Base-by-base conservation (phyloP, 2,888 invertebrate species). In the Trisateles emortualis region DNA sequence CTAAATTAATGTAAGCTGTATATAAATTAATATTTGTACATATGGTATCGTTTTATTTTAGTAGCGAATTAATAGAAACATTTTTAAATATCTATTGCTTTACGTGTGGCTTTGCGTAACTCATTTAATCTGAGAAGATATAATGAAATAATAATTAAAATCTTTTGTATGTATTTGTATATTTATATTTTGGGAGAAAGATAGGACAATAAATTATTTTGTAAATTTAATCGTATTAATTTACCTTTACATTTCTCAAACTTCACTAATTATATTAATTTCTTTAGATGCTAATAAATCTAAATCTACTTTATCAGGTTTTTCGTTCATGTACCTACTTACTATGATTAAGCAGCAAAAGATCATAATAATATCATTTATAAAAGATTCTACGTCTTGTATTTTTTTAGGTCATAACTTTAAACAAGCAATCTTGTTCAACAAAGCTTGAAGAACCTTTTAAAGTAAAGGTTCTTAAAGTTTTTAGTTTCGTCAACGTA, bases 191-290 rank as follows among this genome's bases (percentile, higher is more conserved):
- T 56, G 71, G 65, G 70, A 66, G 64, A 58, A 65, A 68, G 60
- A 64, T 67, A 72, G 70, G 58, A 68, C 70, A 78, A 74, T 78
- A 76, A 78, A 78, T 76, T 74, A 74, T 76, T 77, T 64, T 60
- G 48, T 58, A 61, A 64, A 69, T 52, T 57, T 46, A 10, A 6
- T 26, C 9, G 1, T 1, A 6, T 11, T 30, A 39, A 29, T 41
- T 48, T 45, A 8, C 26, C 41, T 32, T 22, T 19, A 13, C 8
- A 19, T 3, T 14, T 19, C 13, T 8, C 13, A 14, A 9, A 29
- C 10, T 9, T 29, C 8, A 29, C 2, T 29, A 9, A 8, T 29
- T 9, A n/a, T n/a, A n/a, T n/a, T n/a, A n/a, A n/a, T n/a, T n/a
- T n/a, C n/a, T n/a, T n/a, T n/a, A n/a, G n/a, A n/a, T n/a, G n/a